Evolutionary conservation across 2,888 invertebrate genomes (phyloP).

Genomic region (Ophion slaviceki): DNA sequence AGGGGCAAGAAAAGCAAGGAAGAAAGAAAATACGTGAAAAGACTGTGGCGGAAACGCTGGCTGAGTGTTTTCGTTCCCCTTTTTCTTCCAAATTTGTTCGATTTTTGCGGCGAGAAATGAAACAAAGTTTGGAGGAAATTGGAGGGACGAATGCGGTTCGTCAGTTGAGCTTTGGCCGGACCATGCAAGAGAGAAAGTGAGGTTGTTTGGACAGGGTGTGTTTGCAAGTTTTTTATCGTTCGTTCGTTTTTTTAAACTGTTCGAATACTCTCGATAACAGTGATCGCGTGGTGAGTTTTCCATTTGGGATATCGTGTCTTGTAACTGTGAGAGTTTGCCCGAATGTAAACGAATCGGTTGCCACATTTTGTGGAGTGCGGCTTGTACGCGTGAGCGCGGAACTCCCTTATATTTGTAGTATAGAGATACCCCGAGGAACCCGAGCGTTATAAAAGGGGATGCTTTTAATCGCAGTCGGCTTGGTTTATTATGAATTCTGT

Average conservation of each 20-base stretch:
- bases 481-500: constrained; percentile 14
- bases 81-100: constrained; percentile 43
- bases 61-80: constrained; percentile 42
- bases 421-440: background rate
- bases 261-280: too few relatives aligned
- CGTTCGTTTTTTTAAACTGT: too few relatives aligned
- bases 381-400: background rate
- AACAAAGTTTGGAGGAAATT: constrained; percentile 66
- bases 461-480: constrained; percentile 24
- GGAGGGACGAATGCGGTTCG: constrained; percentile 50
- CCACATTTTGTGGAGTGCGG: constrained; percentile 16
- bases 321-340: constrained; percentile 6
- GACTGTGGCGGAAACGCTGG: constrained; percentile 38
- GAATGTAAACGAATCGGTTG: constrained; percentile 26
- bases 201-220: background rate
- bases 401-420: constrained; percentile 1
- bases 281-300: background rate
- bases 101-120: constrained; percentile 64
- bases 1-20: constrained; percentile 19
- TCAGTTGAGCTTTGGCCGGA: constrained; percentile 1
- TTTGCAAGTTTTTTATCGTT: background rate
- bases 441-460: constrained; percentile 19
- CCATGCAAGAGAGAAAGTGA: background rate
- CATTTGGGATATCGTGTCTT: constrained; percentile 3
- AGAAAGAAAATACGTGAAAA: constrained; percentile 27